These are phyloP conservation scores for Rissa tridactyla DNA, from an alignment of 2,113 vertebrate species.

Conservation along the genomic window DNA sequence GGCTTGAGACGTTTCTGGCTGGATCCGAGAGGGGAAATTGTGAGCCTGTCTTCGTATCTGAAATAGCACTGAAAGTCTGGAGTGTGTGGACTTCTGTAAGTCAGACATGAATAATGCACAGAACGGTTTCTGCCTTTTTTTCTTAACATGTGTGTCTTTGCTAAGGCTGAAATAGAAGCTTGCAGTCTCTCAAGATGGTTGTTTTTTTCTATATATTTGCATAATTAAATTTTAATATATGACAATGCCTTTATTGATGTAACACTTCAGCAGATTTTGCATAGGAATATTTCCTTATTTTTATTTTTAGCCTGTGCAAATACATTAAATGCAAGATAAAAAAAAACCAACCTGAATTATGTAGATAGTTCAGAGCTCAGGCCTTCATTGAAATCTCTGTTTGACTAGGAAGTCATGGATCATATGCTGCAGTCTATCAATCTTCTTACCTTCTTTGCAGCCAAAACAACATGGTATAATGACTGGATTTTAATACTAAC, in stretches of 20 bases:
- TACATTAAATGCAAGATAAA: neutral
- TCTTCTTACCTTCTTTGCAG: neutral
- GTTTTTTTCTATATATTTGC: neutral
- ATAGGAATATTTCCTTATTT: neutral
- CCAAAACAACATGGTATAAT: neutral
- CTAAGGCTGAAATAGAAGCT: neutral
- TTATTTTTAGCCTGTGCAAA: neutral
- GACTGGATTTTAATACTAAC: neutral
- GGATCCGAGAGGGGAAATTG: neutral
- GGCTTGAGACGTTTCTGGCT: fast-evolving
- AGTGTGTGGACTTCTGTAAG: fast-evolving
- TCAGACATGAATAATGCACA: neutral
- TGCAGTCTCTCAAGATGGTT: neutral
- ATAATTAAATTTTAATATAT: neutral
- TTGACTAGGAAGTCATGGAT: neutral
- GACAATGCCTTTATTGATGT: neutral
- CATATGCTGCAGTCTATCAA: neutral
- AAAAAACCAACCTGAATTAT: neutral
- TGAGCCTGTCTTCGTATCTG: neutral
- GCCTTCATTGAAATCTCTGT: neutral
- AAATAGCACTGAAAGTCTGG: neutral
- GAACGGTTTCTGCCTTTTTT: neutral
- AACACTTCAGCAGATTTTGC: neutral
- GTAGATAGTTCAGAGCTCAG: neutral
- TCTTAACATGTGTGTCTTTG: neutral